Evolutionary conservation across 2,888 invertebrate species (phyloP), one percentile per base, ranked within the genome.

Genomic region (Lochmaea capreae): DNA sequence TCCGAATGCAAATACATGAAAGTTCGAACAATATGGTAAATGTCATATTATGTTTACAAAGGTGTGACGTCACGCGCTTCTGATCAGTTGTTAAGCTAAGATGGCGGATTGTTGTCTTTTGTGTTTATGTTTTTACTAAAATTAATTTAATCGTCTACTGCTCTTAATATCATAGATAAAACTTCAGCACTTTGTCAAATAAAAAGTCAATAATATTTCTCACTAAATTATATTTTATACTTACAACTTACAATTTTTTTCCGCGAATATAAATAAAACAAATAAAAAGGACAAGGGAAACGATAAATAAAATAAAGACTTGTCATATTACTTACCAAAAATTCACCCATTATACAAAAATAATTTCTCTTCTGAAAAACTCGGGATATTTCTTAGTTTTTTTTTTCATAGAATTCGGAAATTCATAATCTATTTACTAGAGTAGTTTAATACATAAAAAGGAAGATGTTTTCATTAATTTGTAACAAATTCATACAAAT

Each of bases 321-420:
- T 68, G 52, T 10, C 42, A 52, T 18, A 14, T 52, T 72, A 58
- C 54, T 52, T 72, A 58, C 54, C 54, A 26, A 65, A 72, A 71
- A 75, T 58, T 73, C 65, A 73, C 75, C 74, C 76, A 74, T 69
- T 65, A 73, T 78, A 78, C 72, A 76, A 78, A 78, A 78, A 78
- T 78, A 78, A 76, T 67, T 73, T 76, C 73, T 75, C 62, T 68
- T 68, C 65, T 74, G 71, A 68, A 73, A 71, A 33, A 26, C 12
- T n/a, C 33, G 33, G 33, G 26, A 14, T 14, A 26, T 33, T 26
- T 58, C 67, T 66, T 67, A 54, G 67, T 59, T 62, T 59, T 57
- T 67, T 73, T 62, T 74, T 72, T 52, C 68, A 73, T 73, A 68
- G 65, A 72, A 74, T 76, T 65, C 11, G 63, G 65, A 43, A 57